Percentiles rank a stretch among this genome's conserved stretches.
Evolutionary conservation across 2,797 vertebrate species (phyloP).

Genomic region (Sciurus vulgaris): DNA sequence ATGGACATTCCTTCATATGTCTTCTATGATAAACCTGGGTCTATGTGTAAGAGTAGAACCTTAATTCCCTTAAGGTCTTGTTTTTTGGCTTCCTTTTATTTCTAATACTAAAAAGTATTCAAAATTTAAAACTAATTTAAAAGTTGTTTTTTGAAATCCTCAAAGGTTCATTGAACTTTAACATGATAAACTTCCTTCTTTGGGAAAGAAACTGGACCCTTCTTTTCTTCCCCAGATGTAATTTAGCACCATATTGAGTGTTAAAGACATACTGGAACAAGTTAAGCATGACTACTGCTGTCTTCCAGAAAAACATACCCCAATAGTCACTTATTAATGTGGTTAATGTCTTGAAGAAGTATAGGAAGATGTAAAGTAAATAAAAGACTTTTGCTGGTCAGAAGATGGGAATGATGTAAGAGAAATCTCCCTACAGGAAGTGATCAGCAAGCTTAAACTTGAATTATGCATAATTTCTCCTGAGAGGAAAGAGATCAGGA

Average conservation of each 20-base stretch:
- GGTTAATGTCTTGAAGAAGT: neutral
- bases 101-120: neutral
- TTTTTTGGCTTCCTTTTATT: constrained; percentile 19
- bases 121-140: constrained; percentile 15
- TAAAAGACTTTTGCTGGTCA: neutral
- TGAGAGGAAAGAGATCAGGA: neutral
- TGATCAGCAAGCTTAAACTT: neutral
- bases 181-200: constrained; percentile 1
- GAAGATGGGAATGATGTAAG: neutral
- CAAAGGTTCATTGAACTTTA: constrained; percentile 31
- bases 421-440: neutral
- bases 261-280: neutral
- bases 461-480: neutral
- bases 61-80: neutral
- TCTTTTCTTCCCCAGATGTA: constrained; percentile 8
- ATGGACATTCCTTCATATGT: neutral
- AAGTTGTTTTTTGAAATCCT: constrained; percentile 35
- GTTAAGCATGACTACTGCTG: neutral
- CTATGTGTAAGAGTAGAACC: neutral
- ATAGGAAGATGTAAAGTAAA: neutral
- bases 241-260: neutral
- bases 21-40: neutral
- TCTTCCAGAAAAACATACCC: neutral
- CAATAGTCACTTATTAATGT: neutral
- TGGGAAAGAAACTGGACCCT: neutral